Base-by-base conservation (phyloP, 1,140 invertebrate species). In the Drosophila subpulchrella region DNA sequence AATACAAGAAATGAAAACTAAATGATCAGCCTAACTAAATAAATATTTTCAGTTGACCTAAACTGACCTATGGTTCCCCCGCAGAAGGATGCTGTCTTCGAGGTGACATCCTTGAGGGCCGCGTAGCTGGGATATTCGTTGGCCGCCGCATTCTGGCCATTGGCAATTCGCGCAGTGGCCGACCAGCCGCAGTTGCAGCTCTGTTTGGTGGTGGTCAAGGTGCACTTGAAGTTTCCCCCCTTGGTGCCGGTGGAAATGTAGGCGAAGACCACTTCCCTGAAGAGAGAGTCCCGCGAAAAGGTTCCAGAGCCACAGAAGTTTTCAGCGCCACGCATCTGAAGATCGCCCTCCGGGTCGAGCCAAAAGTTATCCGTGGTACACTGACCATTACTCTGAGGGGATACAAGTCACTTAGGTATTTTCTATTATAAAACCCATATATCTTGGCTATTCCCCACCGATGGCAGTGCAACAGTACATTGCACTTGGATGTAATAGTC, bases 131-230 rank as follows among this genome's bases (percentile, higher is more conserved):
- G 91, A 57, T 61, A 92, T 48, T 92, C 91, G 38, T 92, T 92
- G 17, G 15, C 36, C 0, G 55, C 47, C 0, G 86, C 75, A 8
- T 66, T n/a, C 11, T 79, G 48, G 3, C 91, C 91, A 74, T 91
- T 91, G 8, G 68, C 61, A 44, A 92, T 92, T 27, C 81, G 67
- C 11, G 79, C 32, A 11, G 48, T 81, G 41, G 72, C 73, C 1
- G 83, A 89, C 90, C 91, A 92, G 17, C 91, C 91, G 38, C 91
- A 92, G 44, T 78, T 79, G 50, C 91, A 92, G 11, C 39, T 50
- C 34, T 91, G 91, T 3, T 53, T 54, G 7, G 7, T 10, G 0
- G 70, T 56, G 13, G 50, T 71, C 12, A 92, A 15, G 7, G 50
- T n/a, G 50, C 91, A 92, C 17, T 15, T 73, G 47, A 92, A 92